Conservation (phyloP, 2,113 vertebrate genomes). For the Ifrita kowaldi region DNA sequence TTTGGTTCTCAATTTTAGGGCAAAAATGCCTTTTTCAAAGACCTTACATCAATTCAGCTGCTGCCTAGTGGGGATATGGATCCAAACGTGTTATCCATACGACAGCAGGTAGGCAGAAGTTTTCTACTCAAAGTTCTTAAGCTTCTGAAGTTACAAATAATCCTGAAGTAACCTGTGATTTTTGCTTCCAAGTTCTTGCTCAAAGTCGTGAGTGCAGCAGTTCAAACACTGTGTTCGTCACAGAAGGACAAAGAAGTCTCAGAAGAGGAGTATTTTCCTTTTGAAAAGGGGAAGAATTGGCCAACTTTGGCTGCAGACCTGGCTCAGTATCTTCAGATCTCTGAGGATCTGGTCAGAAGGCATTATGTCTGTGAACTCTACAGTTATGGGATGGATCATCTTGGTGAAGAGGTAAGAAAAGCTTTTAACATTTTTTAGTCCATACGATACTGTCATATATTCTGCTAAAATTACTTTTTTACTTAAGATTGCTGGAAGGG, state of each 20-base stretch:
- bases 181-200: constrained; percentile 82
- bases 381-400: constrained; percentile 86
- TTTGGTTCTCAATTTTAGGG: constrained; percentile 75
- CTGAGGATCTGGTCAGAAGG: constrained; percentile 82
- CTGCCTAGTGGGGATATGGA: constrained; percentile 93
- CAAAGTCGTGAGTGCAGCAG: constrained; percentile 82
- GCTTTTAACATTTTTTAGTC: background rate
- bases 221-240: constrained; percentile 73
- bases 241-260: constrained; percentile 31
- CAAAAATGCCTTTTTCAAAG: constrained; percentile 97
- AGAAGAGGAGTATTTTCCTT: constrained; percentile 23
- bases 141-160: background rate
- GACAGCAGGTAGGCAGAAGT: constrained; percentile 83
- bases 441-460: background rate
- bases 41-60: constrained; percentile 92
- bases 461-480: background rate
- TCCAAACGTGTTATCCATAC: constrained; percentile 77
- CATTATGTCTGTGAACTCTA: constrained; percentile 94
- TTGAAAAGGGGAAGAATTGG: constrained; percentile 81
- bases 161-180: background rate
- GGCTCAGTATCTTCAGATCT: constrained; percentile 86
- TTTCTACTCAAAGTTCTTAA: background rate
- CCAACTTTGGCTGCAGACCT: constrained; percentile 83
- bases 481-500: background rate
- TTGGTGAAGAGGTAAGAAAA: constrained; percentile 86